phyloP scores from a whole-genome alignment of 2,888 invertebrate species.

The Cataglyphis cursor region DNA sequence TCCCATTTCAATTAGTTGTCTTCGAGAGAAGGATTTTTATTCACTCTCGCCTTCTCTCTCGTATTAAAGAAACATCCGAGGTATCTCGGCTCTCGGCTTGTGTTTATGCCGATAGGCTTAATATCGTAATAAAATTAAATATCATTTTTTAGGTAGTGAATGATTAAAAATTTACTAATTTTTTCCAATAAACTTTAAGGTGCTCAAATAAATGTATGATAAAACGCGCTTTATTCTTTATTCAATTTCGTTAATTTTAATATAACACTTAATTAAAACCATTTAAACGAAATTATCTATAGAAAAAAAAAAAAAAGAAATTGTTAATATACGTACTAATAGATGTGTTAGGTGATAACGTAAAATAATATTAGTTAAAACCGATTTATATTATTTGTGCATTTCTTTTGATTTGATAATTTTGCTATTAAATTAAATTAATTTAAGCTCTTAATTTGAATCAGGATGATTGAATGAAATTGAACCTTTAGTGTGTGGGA shows the following conservation, averaged over 20 bases:
- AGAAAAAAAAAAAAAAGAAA: no score
- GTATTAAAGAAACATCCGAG: background rate
- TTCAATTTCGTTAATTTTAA: background rate
- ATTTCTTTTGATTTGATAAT: conserved; percentile 25
- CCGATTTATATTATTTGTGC: no score
- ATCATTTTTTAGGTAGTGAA: background rate
- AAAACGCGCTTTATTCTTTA: background rate
- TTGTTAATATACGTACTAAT: no score
- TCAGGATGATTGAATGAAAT: conserved; percentile 69
- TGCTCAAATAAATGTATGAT: background rate
- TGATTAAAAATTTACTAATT: background rate
- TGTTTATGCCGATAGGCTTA: background rate
- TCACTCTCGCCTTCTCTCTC: background rate
- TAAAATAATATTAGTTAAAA: background rate
- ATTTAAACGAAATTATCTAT: no score
- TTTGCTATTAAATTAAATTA: conserved; percentile 69
- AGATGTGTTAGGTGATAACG: background rate
- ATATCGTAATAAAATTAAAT: background rate
- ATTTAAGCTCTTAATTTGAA: conserved; percentile 66
- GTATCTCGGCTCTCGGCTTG: background rate
- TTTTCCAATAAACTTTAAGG: background rate
- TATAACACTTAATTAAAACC: no score
- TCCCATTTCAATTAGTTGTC: background rate
- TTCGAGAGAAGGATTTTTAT: background rate
- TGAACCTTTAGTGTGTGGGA: conserved; percentile 62